Evolutionary conservation across 2,113 vertebrate species (phyloP).

Genomic region (Agelaius phoeniceus): DNA sequence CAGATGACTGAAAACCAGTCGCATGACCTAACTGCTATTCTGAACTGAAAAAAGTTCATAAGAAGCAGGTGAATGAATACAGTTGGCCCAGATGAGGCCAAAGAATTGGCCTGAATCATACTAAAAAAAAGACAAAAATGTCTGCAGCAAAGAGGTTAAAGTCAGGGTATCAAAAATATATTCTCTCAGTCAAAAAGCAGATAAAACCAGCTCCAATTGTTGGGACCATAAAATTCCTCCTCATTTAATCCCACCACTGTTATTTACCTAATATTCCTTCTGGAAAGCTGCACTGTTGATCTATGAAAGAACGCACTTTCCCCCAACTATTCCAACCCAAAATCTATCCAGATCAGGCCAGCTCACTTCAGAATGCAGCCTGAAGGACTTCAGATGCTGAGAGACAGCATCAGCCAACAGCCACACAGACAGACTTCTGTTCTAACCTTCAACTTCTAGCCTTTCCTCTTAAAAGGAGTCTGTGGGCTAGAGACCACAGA

Average conservation of each 20-base stretch:
- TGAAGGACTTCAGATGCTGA: not conserved
- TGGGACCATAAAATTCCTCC: not conserved
- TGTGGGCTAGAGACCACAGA: not conserved
- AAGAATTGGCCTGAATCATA: not conserved
- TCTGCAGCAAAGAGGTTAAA: not conserved
- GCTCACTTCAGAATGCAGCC: not conserved
- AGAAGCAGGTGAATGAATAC: not conserved
- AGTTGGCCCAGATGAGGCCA: not conserved
- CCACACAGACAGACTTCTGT: not conserved
- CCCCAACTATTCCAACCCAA: not conserved
- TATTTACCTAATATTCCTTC: not conserved
- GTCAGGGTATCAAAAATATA: not conserved
- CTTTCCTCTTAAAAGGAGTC: not conserved
- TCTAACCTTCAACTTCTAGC: not conserved
- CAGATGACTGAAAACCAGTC: not conserved
- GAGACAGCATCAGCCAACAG: rapidly evolving
- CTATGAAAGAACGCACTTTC: not conserved
- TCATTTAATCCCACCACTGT: not conserved
- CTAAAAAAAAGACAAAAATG: not conserved
- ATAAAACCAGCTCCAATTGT: not conserved
- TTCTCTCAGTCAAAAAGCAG: not conserved
- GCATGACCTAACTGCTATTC: not conserved
- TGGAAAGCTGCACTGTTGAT: not conserved
- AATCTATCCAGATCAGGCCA: not conserved
- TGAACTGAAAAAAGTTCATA: not conserved